A percentile compares a stretch with the other conserved stretches of the same genome.
These are phyloP conservation scores for Trachelus iudaicus DNA, from an alignment of 2,888 invertebrate genomes.

Conservation along the genomic window DNA sequence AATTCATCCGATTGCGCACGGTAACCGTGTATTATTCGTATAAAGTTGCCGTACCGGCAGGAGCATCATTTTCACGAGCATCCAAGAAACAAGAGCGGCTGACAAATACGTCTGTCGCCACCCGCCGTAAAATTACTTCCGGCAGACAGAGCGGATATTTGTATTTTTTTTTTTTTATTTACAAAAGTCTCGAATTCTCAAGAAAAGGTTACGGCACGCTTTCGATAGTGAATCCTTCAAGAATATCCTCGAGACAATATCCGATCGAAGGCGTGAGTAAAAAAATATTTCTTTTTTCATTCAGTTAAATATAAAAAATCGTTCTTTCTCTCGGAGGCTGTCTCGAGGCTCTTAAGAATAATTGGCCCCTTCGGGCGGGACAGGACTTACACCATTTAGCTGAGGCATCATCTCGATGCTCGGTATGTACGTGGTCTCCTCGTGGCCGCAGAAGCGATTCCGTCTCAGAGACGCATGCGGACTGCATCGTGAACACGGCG, in stretches of 20 bases:
- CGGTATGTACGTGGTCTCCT: slow-evolving; percentile 63
- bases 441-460: slow-evolving; percentile 56
- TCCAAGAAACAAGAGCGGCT: too few relatives aligned
- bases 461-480: slow-evolving; percentile 54
- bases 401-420: slow-evolving; percentile 63
- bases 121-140: too few relatives aligned
- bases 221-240: neutral
- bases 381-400: slow-evolving; percentile 65
- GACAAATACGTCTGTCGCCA: too few relatives aligned
- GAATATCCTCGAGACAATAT: neutral
- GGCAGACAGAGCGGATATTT: too few relatives aligned
- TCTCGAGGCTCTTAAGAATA: neutral
- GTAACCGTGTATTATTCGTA: neutral
- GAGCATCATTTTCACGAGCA: neutral
- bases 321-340: neutral
- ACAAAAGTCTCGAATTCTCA: too few relatives aligned
- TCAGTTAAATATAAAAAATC: neutral
- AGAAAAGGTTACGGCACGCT: too few relatives aligned
- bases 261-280: too few relatives aligned
- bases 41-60: neutral
- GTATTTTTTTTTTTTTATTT: neutral
- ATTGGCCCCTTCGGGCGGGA: slow-evolving; percentile 48
- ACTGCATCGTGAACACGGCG: slow-evolving; percentile 58
- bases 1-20: neutral
- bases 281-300: too few relatives aligned